Evolutionary conservation across 2,888 invertebrate genomes (phyloP).

Genomic region (Punctoribates punctum): DNA sequence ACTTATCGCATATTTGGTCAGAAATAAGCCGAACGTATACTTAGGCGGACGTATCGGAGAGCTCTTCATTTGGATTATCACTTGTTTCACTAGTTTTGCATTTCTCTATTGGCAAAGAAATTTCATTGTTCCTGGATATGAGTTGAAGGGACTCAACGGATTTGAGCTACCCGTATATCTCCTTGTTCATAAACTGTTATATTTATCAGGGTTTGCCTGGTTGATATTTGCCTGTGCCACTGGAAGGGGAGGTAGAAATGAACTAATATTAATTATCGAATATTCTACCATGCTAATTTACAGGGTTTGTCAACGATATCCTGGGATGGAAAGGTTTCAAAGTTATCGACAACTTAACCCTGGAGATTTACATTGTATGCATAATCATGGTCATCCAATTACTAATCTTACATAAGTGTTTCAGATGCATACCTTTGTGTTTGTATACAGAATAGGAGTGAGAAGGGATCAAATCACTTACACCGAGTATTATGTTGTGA

Average conservation of each 20-base stretch:
- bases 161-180: background rate
- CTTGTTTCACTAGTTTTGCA: background rate
- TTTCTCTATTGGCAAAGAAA: background rate
- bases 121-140: background rate
- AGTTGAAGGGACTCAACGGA: background rate
- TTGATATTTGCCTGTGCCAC: conserved; percentile 20
- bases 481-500: background rate
- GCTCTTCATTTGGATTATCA: background rate
- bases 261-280: background rate
- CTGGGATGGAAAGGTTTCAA: background rate
- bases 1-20: background rate
- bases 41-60: conserved; percentile 19
- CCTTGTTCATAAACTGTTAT: background rate
- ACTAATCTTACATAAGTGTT: background rate
- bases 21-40: conserved; percentile 1
- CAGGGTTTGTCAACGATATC: background rate
- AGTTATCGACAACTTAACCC: background rate
- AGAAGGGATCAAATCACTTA: background rate
- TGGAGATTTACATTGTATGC: background rate
- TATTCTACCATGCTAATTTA: background rate
- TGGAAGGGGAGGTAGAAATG: background rate
- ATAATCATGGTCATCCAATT: background rate
- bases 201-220: background rate
- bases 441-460: background rate
- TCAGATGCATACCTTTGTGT: background rate